Evolutionary conservation across 2,797 vertebrate genomes (phyloP), one percentile per base, ranked within the genome.

Genomic region (Tokudaia muenninki): DNA sequence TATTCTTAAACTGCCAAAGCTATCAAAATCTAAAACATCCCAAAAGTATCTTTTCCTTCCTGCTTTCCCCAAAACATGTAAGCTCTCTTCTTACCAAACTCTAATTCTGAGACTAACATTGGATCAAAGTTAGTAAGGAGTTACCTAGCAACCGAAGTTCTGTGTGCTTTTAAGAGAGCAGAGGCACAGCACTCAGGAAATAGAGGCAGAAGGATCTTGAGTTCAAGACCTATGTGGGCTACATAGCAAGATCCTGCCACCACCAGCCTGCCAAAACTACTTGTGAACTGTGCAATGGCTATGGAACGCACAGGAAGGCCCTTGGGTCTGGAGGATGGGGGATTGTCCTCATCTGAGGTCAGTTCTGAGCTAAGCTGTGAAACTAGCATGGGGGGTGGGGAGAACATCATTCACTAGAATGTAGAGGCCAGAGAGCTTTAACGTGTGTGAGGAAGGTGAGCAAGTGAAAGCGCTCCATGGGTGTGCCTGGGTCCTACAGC

Each of bases 91-190:
- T 90, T 50, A 78, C 52, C 55, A 91, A 90, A 89, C 90, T 22
- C 94, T 78, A 92, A 79, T n/a, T 90, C 41, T 81, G 87, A 92
- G 84, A 92, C 75, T 55, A 94, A 87, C 90, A 91, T 5, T 95
- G 87, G 29, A 83, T 94, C 70, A 83, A 95, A 87, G 37, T 52
- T 14, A 47, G 81, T 90, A 80, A 91, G 67, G 37, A 84, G 47
- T 91, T 81, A 75, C 3, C 65, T 19, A 61, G n/a, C 11, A 86
- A 59, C n/a, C 6, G 13, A 50, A 87, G 55, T 78, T 61, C 83
- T 50, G 72, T 12, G 59, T 22, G 57, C 47, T 96, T 86, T 80
- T 63, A 96, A 82, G 61, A 93, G 61, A 94, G 67, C 87, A 5
- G 89, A 89, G 65, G 92, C 31, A 93, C 17, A 86, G 44, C 55